Evolutionary conservation across 1,140 invertebrate species (phyloP).

Genomic region (Caenorhabditis remanei): DNA sequence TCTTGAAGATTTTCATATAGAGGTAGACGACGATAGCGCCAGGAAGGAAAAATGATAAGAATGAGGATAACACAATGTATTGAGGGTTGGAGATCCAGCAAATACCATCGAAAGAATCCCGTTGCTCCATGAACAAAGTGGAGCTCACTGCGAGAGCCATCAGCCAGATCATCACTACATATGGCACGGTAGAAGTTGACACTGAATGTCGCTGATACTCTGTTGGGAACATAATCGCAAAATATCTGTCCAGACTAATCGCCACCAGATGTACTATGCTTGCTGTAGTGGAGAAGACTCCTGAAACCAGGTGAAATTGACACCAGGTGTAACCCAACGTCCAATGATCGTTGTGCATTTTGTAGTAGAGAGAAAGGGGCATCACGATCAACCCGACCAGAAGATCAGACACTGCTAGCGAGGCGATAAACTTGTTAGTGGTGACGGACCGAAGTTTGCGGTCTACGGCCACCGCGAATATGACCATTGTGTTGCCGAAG

Average conservation of each 20-base stretch:
- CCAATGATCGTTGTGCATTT: constrained; percentile 72
- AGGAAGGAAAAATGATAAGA: constrained; percentile 65
- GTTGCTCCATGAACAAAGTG: constrained; percentile 64
- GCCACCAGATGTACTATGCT: constrained; percentile 67
- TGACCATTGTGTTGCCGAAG: constrained; percentile 80
- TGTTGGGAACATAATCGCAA: constrained; percentile 68
- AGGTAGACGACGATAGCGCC: constrained; percentile 66
- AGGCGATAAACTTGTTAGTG: constrained; percentile 80
- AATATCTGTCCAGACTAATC: constrained; percentile 67
- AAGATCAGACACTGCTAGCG: constrained; percentile 80
- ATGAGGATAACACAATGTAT: constrained; percentile 66
- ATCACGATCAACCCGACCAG: constrained; percentile 80
- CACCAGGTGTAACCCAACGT: constrained; percentile 77
- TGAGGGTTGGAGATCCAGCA: constrained; percentile 67
- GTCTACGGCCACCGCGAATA: constrained; percentile 80
- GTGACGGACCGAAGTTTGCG: constrained; percentile 76
- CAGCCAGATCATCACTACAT: constrained; percentile 67
- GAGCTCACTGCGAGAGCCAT: constrained; percentile 63
- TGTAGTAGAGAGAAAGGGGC: constrained; percentile 78
- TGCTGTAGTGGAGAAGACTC: constrained; percentile 74
- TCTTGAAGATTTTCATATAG: constrained; percentile 66
- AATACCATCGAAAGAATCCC: constrained; percentile 8
- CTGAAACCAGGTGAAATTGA: constrained; percentile 79
- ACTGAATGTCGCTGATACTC: constrained; percentile 68
- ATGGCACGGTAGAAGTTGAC: constrained; percentile 61